Percentiles rank a stretch among this genome's conserved stretches.
phyloP scores from a whole-genome alignment of 2,113 vertebrate species.

The Elaphurus davidianus region DNA sequence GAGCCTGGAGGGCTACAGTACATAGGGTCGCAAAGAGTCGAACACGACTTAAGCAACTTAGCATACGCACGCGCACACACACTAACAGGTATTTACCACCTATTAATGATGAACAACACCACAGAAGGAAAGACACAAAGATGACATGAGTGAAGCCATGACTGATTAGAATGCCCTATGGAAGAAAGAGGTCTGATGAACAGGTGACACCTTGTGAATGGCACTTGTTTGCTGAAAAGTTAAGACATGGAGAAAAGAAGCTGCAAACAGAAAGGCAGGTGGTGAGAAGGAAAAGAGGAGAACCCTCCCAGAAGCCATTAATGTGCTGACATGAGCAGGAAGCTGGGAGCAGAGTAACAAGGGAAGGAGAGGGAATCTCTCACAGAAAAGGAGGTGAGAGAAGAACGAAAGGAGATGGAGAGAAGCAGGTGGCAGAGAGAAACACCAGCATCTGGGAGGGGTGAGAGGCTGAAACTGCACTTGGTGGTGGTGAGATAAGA shows the following conservation, averaged over 20 bases:
- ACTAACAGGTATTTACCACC: neutral
- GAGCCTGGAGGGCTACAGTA: neutral
- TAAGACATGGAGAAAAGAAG: neutral
- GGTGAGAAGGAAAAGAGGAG: neutral
- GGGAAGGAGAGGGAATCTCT: neutral
- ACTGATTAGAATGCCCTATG: neutral
- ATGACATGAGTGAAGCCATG: neutral
- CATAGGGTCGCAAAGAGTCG: rapidly evolving
- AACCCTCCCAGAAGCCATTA: neutral
- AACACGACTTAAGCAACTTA: neutral
- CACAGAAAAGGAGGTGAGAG: neutral
- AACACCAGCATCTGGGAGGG: neutral
- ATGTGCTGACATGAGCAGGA: neutral
- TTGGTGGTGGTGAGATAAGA: neutral
- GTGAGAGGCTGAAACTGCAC: too few relatives aligned
- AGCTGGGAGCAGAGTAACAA: neutral
- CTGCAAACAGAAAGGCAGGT: neutral
- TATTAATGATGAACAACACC: neutral
- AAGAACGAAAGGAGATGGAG: too few relatives aligned
- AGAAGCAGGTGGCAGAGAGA: neutral
- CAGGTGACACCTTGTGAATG: neutral
- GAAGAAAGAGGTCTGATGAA: neutral
- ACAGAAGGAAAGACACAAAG: neutral
- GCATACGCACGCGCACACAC: neutral
- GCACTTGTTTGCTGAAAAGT: neutral